Conservation (phyloP, 1,140 invertebrate genomes). For the Bradysia coprophila region DNA sequence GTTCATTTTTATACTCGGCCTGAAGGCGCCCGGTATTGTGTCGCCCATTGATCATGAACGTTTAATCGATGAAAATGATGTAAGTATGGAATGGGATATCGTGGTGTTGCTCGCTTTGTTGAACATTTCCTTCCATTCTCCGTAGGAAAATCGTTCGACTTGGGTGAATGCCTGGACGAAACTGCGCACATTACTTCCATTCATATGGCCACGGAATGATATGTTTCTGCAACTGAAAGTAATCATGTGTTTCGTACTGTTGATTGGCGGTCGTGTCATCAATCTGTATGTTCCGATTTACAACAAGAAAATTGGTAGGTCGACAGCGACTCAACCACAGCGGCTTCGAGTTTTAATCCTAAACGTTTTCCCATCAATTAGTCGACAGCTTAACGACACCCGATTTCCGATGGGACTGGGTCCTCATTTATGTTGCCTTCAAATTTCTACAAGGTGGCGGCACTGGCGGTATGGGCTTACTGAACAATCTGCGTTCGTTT, state of each 20-base stretch:
- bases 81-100: no score
- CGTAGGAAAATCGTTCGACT: constrained; percentile 47
- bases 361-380: constrained; percentile 20
- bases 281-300: constrained; percentile 91
- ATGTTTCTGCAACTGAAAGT: constrained; percentile 61
- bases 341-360: no score
- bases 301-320: constrained; percentile 65
- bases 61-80: constrained; percentile 1
- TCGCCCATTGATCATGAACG: not conserved
- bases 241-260: constrained; percentile 58
- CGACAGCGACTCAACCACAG: not conserved
- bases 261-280: constrained; percentile 64
- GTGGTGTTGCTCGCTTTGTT: not conserved
- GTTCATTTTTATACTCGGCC: constrained; percentile 64
- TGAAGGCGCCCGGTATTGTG: constrained; percentile 75
- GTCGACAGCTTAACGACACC: constrained; percentile 54
- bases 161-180: constrained; percentile 65
- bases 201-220: constrained; percentile 86
- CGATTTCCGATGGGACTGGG: constrained; percentile 69
- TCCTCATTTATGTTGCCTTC: constrained; percentile 68
- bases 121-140: no score
- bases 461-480: constrained; percentile 74
- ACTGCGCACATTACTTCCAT: constrained; percentile 61
- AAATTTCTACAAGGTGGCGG: constrained; percentile 89
- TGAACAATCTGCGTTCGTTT: constrained; percentile 81